A percentile compares a stretch with the other conserved stretches of the same genome.
These are phyloP conservation scores for Cryptocephalus moraei DNA, from an alignment of 2,888 invertebrate genomes.

Conservation along the genomic window DNA sequence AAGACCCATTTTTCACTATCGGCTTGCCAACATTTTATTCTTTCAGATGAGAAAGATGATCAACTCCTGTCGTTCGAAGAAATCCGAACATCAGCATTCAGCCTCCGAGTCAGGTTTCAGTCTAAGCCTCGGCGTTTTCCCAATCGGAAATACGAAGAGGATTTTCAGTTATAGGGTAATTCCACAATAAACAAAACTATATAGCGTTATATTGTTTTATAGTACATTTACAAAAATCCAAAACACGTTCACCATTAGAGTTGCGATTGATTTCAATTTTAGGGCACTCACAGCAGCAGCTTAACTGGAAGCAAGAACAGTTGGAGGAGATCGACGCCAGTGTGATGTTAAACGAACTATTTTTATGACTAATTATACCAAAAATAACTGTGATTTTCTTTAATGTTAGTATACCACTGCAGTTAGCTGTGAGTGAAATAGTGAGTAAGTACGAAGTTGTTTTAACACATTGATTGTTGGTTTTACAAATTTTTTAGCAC, in stretches of 20 bases:
- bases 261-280: constrained; percentile 1
- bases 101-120: constrained; percentile 41
- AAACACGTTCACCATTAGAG: background rate
- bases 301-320: constrained; percentile 30
- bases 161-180: constrained; percentile 33
- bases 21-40: background rate
- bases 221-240: background rate
- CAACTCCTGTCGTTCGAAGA: constrained; percentile 25
- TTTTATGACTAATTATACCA: too few relatives aligned
- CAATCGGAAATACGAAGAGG: constrained; percentile 31
- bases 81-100: constrained; percentile 31
- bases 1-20: too few relatives aligned
- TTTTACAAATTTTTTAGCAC: too few relatives aligned
- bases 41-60: constrained; percentile 28
- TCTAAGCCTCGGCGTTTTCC: constrained; percentile 39
- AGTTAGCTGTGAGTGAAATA: too few relatives aligned
- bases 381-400: too few relatives aligned
- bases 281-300: constrained; percentile 33
- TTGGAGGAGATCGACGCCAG: constrained; percentile 28
- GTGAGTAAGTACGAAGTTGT: too few relatives aligned
- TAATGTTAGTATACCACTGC: too few relatives aligned
- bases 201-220: background rate
- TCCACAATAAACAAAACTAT: background rate
- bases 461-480: too few relatives aligned
- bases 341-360: constrained; percentile 15